phyloP scores from a whole-genome alignment of 2,888 invertebrate species.

The Leucophora obtusa region DNA sequence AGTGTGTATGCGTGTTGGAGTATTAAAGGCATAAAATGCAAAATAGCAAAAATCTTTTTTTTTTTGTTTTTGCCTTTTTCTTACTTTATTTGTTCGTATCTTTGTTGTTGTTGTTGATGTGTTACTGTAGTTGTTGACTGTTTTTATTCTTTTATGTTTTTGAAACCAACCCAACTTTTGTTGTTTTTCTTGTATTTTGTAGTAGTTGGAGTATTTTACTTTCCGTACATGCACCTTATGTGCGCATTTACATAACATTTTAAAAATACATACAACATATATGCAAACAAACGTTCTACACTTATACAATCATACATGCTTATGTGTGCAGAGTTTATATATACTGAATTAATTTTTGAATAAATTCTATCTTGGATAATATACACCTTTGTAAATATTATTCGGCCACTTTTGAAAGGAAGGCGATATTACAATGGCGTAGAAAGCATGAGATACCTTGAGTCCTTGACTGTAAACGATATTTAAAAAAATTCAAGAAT shows the following conservation, averaged over 20 bases:
- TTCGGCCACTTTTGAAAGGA: too few relatives aligned
- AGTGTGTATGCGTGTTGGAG: constrained; percentile 14
- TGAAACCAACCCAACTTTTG: constrained; percentile 42
- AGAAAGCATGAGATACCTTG: too few relatives aligned
- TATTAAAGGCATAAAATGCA: constrained; percentile 57
- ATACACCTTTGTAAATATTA: too few relatives aligned
- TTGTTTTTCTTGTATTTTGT: constrained; percentile 29
- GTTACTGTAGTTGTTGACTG: constrained; percentile 33
- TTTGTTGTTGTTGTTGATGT: constrained; percentile 60
- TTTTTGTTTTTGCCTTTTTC: constrained; percentile 27
- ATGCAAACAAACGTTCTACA: constrained; percentile 18
- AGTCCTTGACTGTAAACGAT: too few relatives aligned
- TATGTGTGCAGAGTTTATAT: too few relatives aligned
- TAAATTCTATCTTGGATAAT: too few relatives aligned
- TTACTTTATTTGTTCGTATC: constrained; percentile 45
- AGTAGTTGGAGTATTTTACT: constrained; percentile 33
- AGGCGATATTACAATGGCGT: too few relatives aligned
- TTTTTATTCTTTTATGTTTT: constrained; percentile 42
- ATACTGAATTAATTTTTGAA: too few relatives aligned
- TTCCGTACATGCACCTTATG: constrained; percentile 55
- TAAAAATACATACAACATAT: constrained; percentile 12
- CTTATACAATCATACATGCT: neutral
- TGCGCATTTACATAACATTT: constrained; percentile 52
- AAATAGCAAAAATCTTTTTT: constrained; percentile 40
- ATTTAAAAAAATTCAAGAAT: too few relatives aligned